Evolutionary conservation across 2,113 vertebrate genomes (phyloP), one percentile per base, ranked within the genome.

Genomic region (Gavia stellata): DNA sequence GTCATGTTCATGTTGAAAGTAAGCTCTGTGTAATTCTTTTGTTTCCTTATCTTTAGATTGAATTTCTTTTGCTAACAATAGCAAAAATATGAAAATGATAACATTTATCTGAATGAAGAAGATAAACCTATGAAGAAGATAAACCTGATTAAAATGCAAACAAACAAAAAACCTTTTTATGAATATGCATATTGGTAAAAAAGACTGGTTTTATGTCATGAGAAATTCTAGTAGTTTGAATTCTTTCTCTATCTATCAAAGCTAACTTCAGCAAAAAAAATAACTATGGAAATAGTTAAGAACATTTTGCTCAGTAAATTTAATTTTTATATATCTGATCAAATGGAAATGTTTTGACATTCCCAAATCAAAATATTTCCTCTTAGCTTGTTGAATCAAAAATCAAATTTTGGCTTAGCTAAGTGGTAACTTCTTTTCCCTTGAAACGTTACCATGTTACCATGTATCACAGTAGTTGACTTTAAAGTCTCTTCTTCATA

Each of bases 281-380:
- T 1, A 5, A 87, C 52, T 75, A 55, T 23, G 53, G 67, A 83
- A 96, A 81, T 50, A 77, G 62, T 61, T 83, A 86, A 78, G 80
- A 70, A 58, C 18, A 73, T 93, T 81, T 86, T 86, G 47, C 78
- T 86, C 59, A 88, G 49, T 66, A 93, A 81, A 96, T 90, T 94
- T 40, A 81, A 95, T 93, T 96, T 91, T 93, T 34, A 58, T 26
- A 47, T 95, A 90, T 94, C 79, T 92, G 86, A 88, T 88, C 21
- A 42, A 90, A 90, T 71, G 34, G 88, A 96, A 93, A 90, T 94
- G 82, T 93, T 95, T 88, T 94, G 81, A 93, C 63, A 83, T 88
- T 92, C 38, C 25, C 11, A 63, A 71, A 88, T 59, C 33, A 90
- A 93, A 95, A 88, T 81, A 93, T 74, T 81, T 90, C 75, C 52